Evolutionary conservation across 2,113 vertebrate genomes (phyloP), one percentile per base, ranked within the genome.

Genomic region (Scartelaos histophorus): DNA sequence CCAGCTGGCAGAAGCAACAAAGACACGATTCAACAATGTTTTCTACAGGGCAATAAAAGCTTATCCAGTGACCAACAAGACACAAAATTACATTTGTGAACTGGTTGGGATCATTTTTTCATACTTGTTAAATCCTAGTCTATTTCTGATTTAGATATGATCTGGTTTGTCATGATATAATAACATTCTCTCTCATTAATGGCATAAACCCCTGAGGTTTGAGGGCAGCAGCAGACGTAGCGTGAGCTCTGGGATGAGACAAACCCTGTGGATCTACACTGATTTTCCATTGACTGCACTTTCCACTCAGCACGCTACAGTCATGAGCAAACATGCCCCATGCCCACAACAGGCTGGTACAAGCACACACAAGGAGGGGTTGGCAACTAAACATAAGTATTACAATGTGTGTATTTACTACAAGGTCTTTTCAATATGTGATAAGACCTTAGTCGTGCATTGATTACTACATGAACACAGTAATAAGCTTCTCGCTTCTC

Each of bases 261-360:
- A 74, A 69, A 69, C 80, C 86, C 89, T 67, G 16, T 62, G 3
- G 16, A 46, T 57, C 68, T 49, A 62, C 49, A 72, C 84, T 80
- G 47, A 85, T 81, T 90, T 91, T 88, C 85, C 88, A 83, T 72
- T 68, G 64, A 45, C 43, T 67, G 67, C 53, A 29, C 53, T 64
- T 82, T 79, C 68, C 57, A 6, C 54, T 70, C 22, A 22, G 45
- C 2, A 13, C 5, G 19, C 64, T 74, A 53, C 7, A 62, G 70
- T 46, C 66, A 64, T 56, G 67, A 74, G 45, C 60, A 81, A 84
- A 79, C 76, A 71, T 66, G 29, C n/a, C 65, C n/a, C 0, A 3
- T 4, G 24, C 6, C 15, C 16, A n/a, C 38, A 53, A 53, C 38
- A 67, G 64, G 70, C 34, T 29, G 67, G 34, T 45, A 49, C 51